A percentile compares a stretch with the other conserved stretches of the same genome.
Evolutionary conservation across 2,888 invertebrate species (phyloP).

Genomic region (Hirtodrosophila duncani): DNA sequence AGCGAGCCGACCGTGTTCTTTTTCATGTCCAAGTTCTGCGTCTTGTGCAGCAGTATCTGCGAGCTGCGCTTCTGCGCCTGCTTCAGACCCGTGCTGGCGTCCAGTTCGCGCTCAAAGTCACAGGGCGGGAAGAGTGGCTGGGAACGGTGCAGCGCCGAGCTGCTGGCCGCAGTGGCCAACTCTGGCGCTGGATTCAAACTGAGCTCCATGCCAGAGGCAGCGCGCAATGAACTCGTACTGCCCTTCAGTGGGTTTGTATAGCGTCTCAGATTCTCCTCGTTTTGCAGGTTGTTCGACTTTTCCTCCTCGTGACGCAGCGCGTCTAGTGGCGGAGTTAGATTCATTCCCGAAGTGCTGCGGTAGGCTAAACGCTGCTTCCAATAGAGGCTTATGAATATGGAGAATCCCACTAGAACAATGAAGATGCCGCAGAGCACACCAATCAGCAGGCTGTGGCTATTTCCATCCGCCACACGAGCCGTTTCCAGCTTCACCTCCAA

Average conservation of each 20-base stretch:
- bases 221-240: slow-evolving; percentile 80
- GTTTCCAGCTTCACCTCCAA: slow-evolving; percentile 88
- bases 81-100: slow-evolving; percentile 75
- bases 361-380: slow-evolving; percentile 80
- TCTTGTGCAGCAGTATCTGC: slow-evolving; percentile 87
- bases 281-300: slow-evolving; percentile 93
- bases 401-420: slow-evolving; percentile 78
- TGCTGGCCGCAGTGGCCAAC: slow-evolving; percentile 78
- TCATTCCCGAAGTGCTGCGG: slow-evolving; percentile 80
- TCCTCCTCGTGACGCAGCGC: slow-evolving; percentile 88
- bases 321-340: slow-evolving; percentile 80
- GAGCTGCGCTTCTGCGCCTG: slow-evolving; percentile 80
- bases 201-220: slow-evolving; percentile 80
- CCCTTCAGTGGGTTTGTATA: slow-evolving; percentile 89
- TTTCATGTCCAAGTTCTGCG: slow-evolving; percentile 89
- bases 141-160: slow-evolving; percentile 74
- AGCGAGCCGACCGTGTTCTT: slow-evolving; percentile 86
- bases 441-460: slow-evolving; percentile 77
- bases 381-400: slow-evolving; percentile 80
- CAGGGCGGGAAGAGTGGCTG: slow-evolving; percentile 77
- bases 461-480: slow-evolving; percentile 80
- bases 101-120: slow-evolving; percentile 77
- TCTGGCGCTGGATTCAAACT: slow-evolving; percentile 77
- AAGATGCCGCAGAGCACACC: slow-evolving; percentile 78
- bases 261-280: slow-evolving; percentile 91